Conservation (phyloP, 1,140 invertebrate species). For the Pseudomyrmex concolor region DNA sequence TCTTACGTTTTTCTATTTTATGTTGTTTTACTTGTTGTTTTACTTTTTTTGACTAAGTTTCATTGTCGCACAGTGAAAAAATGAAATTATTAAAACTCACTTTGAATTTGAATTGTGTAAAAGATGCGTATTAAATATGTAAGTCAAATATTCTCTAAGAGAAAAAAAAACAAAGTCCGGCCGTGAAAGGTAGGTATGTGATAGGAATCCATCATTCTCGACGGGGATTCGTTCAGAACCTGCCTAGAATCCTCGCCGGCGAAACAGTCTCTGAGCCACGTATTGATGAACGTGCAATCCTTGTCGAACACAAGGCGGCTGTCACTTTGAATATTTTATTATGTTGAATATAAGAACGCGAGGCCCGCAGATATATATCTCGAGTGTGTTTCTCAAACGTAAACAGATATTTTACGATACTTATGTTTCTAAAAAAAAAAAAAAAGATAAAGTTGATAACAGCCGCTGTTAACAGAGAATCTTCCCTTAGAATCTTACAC, state of each 20-base stretch:
- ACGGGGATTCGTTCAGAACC: constrained; percentile 31
- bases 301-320: constrained; percentile 44
- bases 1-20: not conserved
- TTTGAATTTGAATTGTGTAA: not conserved
- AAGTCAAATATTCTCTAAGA: not conserved
- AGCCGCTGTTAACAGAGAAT: not conserved
- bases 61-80: not conserved
- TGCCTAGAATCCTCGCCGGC: not conserved
- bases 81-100: not conserved
- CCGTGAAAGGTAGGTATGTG: constrained; percentile 40
- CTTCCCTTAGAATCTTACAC: not conserved
- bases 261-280: constrained; percentile 12
- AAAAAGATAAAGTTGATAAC: not conserved
- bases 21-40: too few relatives aligned
- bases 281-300: constrained; percentile 34
- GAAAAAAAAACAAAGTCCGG: constrained; percentile 30
- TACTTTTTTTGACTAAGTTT: not conserved
- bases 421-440: not conserved
- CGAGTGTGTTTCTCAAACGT: not conserved
- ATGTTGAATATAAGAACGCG: constrained; percentile 16
- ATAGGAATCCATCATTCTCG: constrained; percentile 66
- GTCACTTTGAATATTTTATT: constrained; percentile 55
- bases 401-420: not conserved
- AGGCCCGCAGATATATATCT: not conserved
- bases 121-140: not conserved